Evolutionary conservation across 2,888 invertebrate genomes (phyloP), one percentile per base, ranked within the genome.

Genomic region (Athrips mouffetella): DNA sequence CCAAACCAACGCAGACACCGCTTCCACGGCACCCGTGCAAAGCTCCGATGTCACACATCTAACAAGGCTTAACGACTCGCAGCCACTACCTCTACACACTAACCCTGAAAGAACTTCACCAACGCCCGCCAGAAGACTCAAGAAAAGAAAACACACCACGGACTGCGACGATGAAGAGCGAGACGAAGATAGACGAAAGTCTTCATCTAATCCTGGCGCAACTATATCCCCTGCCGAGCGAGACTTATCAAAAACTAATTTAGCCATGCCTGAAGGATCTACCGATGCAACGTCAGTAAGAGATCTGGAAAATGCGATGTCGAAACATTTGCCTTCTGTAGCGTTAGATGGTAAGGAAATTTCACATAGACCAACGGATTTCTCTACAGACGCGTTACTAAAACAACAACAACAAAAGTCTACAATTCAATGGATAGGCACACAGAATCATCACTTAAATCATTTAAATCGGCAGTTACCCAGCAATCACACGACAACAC

Each of bases 261-360:
- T 87, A 53, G 62, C 84, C 10, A 78, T 88, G 45, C 82, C 82
- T 8, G 82, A 81, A 68, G 76, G 80, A 8, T 64, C 79, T 0
- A 73, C 82, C 1, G 89, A 89, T 35, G 86, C 86, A 0, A 91
- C 91, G 0, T 94, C 96, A 1, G 96, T 97, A 0, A 96, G 97
- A 79, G 97, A 98, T 67, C 88, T 98, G 60, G 98, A 98, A 78
- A 96, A 97, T 70, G 98, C 96, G 39, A 98, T 98, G 98, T 97
- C 98, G 15, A 97, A 97, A 71, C 98, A 98, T 85, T 86, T 98
- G 50, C 95, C 95, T 0, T 75, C 78, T 2, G 73, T 73, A 2
- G 87, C 90, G 39, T 79, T 91, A 58, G 89, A 89, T 47, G 86
- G 84, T 0, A 87, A 89, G 49, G 86, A 89, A 66, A 82, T 90